Conservation (phyloP, 2,888 invertebrate species). For the Ochropacha duplaris region DNA sequence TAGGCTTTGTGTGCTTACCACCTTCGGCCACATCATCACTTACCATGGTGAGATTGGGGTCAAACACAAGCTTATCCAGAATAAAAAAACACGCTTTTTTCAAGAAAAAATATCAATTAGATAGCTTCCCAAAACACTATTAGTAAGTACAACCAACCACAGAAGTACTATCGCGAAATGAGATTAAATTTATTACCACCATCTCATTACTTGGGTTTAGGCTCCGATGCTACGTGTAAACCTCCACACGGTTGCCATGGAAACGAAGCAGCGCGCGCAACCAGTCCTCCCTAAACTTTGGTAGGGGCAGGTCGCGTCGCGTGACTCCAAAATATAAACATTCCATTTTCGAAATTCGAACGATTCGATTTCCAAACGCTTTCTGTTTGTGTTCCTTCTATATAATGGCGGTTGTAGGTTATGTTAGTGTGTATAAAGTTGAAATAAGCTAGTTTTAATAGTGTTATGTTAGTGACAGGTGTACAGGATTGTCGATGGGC, state of each 20-base stretch:
- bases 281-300: conserved; percentile 58
- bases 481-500: conserved; percentile 44
- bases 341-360: conserved; percentile 13
- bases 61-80: too few relatives aligned
- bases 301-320: conserved; percentile 54
- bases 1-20: too few relatives aligned
- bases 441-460: conserved; percentile 20
- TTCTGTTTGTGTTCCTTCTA: background rate
- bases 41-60: too few relatives aligned
- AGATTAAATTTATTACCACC: background rate
- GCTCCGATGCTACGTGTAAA: conserved; percentile 21
- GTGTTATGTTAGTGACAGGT: conserved; percentile 48
- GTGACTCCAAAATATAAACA: conserved; percentile 43
- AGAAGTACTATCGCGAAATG: background rate
- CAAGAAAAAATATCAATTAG: too few relatives aligned
- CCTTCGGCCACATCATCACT: too few relatives aligned
- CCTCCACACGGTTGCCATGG: conserved; percentile 59
- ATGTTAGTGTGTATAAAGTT: conserved; percentile 8
- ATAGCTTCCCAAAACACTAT: background rate
- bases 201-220: background rate
- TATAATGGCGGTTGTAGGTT: background rate
- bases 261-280: conserved; percentile 74
- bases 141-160: background rate
- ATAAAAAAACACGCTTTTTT: background rate
- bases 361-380: background rate